Evolutionary conservation across 53 echinoderm and acorn worm species (phyloP), one percentile per base, ranked within the genome.

Genomic region (Temnopleurus reevesii): DNA sequence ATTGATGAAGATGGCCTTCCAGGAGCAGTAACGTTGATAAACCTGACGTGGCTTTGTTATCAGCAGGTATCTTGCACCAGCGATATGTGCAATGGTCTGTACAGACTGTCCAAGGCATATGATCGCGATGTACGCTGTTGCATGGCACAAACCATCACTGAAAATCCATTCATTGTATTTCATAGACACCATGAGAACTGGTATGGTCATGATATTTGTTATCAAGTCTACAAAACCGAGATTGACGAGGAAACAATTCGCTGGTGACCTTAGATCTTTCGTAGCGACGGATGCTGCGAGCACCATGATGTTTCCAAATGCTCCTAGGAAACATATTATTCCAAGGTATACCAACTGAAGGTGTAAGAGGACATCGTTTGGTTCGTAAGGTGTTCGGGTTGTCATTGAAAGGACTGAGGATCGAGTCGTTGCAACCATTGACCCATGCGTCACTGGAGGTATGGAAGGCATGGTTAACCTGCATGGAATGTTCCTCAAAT

Each of bases 11-110:
- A 92, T 90, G 2, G 56, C 80, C 44, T 86, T 94, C 47, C 84
- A 55, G 30, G 83, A 90, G 89, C 92, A 94, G 59, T 89, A 90
- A 25, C 83, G 89, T 21, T 80, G 81, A 66, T 95, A 96, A 3
- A 91, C 86, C 17, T 46, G 2, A 8, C 59, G 19, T 5, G 93
- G 86, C 58, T 90, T 92, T n/a, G 93, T 92, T n/a, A 92, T 90
- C 18, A 92, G 92, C 15, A 92, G 64, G 64, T 90, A 92, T 23
- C 92, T 55, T 25, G 86, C 90, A 10, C 89, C 89, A 4, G 92
- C 92, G 25, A 90, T 92, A 55, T 85, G 64, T 4, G 86, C 92
- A 13, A 92, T 53, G 15, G 61, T 86, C 61, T 90, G 90, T 9
- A 92, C 76, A 29, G 90, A 89, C 53, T 87, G 88, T 29, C 71